Evolutionary conservation across 37 sponge, comb jelly and placozoan species (phyloP).

Genomic region (Lycopodina hypogea): DNA sequence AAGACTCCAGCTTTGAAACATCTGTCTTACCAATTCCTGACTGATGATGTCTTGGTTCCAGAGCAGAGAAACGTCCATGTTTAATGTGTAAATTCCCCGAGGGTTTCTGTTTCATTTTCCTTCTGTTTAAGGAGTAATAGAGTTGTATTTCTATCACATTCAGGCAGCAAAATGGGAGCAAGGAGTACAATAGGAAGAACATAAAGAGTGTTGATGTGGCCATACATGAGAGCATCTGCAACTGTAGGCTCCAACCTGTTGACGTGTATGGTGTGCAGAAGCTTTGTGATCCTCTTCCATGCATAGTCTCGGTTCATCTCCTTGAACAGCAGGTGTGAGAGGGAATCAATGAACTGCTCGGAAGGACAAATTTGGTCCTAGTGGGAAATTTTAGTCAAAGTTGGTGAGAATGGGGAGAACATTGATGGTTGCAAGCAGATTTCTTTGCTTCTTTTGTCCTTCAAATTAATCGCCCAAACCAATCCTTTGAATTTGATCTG

Average conservation of each 20-base stretch:
- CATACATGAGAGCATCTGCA: neutral
- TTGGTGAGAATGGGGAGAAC: neutral
- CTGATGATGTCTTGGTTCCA: constrained; percentile 15
- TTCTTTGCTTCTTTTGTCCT: neutral
- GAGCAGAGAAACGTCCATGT: neutral
- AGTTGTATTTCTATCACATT: neutral
- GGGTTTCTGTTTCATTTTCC: neutral
- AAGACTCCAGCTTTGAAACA: neutral
- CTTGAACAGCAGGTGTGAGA: constrained; percentile 6
- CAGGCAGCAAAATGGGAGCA: constrained; percentile 21
- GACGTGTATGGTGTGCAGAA: constrained; percentile 1
- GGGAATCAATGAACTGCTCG: neutral
- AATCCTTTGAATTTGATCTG: neutral
- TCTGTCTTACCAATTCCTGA: neutral
- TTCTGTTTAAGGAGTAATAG: neutral
- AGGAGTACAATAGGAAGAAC: constrained; percentile 5
- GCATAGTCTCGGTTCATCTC: constrained; percentile 13
- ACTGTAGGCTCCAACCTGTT: neutral
- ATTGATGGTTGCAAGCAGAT: too few species aligned
- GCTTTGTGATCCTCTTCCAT: neutral
- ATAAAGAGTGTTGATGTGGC: constrained; percentile 17
- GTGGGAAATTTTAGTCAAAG: neutral
- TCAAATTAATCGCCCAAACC: constrained; percentile 2
- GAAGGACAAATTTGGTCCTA: neutral
- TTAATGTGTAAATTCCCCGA: neutral